These are phyloP conservation scores for Arizona elegans DNA, from an alignment of 2,113 vertebrate genomes.

Conservation along the genomic window DNA sequence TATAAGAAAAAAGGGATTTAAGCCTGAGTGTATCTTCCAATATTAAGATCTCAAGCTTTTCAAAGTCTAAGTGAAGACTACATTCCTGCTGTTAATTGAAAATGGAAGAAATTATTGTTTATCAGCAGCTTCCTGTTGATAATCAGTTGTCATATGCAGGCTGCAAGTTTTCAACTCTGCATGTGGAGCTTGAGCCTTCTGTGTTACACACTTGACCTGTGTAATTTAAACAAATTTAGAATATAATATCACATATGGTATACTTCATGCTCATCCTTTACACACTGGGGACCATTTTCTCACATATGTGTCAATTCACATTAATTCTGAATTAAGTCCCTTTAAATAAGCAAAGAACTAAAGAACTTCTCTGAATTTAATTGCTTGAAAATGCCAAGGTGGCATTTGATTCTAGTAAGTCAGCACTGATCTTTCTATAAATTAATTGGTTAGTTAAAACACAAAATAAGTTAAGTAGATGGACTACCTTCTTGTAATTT, in stretches of 20 bases:
- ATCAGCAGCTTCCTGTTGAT: background rate
- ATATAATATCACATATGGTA: background rate
- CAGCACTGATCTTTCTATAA: constrained; percentile 71
- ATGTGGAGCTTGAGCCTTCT: background rate
- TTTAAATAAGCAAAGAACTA: constrained; percentile 19
- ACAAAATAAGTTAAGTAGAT: constrained; percentile 70
- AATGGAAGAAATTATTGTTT: background rate
- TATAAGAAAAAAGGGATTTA: background rate
- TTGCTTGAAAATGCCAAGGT: constrained; percentile 68
- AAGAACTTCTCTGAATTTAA: constrained; percentile 66
- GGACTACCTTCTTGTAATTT: constrained; percentile 60
- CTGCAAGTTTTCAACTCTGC: background rate
- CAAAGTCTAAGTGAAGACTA: background rate
- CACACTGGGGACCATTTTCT: background rate
- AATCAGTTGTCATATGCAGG: background rate
- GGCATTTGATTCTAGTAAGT: constrained; percentile 67
- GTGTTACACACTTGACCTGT: background rate
- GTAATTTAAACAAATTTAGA: background rate
- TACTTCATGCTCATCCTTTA: background rate
- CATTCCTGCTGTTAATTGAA: background rate
- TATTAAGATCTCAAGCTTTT: background rate
- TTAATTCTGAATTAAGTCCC: constrained; percentile 46
- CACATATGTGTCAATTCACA: constrained; percentile 35
- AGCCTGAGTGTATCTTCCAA: background rate
- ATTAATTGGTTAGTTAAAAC: constrained; percentile 75